These are phyloP conservation scores for Hemaris fuciformis DNA, from an alignment of 2,888 invertebrate species.

Conservation along the genomic window DNA sequence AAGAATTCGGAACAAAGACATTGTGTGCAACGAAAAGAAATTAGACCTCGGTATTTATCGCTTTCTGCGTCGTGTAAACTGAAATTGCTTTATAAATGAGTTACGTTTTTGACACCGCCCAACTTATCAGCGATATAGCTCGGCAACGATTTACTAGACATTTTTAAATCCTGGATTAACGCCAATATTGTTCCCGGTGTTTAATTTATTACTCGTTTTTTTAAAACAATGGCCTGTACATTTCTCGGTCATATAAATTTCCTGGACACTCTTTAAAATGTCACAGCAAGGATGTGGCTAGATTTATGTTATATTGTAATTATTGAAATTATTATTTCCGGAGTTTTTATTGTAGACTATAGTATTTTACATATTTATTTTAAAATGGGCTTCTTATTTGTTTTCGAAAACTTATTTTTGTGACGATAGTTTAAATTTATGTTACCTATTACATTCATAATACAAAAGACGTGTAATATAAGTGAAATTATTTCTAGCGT, in stretches of 20 bases:
- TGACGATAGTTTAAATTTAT: background rate
- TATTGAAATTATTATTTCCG: background rate
- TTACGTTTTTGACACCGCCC: background rate
- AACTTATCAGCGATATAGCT: background rate
- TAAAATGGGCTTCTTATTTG: background rate
- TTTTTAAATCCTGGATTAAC: conserved; percentile 43
- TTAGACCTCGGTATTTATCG: background rate
- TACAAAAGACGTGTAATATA: no score
- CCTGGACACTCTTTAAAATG: background rate
- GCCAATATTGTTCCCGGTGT: conserved; percentile 46
- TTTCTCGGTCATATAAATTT: background rate
- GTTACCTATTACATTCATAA: no score
- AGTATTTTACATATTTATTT: background rate
- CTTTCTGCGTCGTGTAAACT: background rate
- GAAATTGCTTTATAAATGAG: background rate
- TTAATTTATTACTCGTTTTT: conserved; percentile 31
- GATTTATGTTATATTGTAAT: background rate
- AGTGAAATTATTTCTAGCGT: no score
- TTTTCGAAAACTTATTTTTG: background rate
- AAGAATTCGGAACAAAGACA: background rate
- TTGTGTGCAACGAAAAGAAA: background rate
- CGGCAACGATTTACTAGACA: conserved; percentile 38
- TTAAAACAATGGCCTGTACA: conserved; percentile 18
- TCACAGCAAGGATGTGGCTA: background rate
- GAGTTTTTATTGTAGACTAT: background rate